Base-by-base conservation (phyloP, 2,113 vertebrate species). In the Mus spicilegus region DNA sequence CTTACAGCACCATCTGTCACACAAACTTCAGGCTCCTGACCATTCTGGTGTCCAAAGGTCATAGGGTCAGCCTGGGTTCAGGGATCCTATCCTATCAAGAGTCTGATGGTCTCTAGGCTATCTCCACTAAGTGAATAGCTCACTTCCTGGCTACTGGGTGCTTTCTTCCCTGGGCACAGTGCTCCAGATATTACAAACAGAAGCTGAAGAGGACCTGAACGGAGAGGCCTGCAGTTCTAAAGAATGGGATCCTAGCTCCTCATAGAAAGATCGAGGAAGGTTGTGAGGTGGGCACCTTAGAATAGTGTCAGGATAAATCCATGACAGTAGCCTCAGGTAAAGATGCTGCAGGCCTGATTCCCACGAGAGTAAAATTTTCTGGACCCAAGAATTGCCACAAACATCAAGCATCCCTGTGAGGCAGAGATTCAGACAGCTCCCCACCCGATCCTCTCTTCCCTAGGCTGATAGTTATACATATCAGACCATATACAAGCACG, bases 321-420 rank as follows among this genome's bases (percentile, higher is more conserved):
- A 1, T 42, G 51, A 16, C 9, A 8, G 20, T 0, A 19, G 17
- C 33, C 39, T 30, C 28, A 3, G 87, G 17, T 3, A 61, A 17
- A 28, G 46, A 1, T 14, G 49, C 67, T 51, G 49, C 20, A 22
- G 33, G n/a, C 56, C 46, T 6, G 49, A 12, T 36, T 42, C 67
- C 14, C 0, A 9, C 2, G 13, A 22, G 8, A 65, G 22, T 33
- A 75, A 46, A 11, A 0, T 14, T 7, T 33, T 11, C 75, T 5
- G n/a, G 80, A 20, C 1, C 49, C 11, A 10, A 5, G 42, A n/a
- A 61, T 8, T 17, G 24, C 49, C 63, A 22, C 10, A 33, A 20
- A 3, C 0, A 5, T 42, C 56, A 14, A 63, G 42, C 0, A 0
- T 8, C 26, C 7, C 0, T 0, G 4, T 8, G 36, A 30, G 30